Conservation (phyloP, 2,797 vertebrate genomes). For the Heterohyrax brucei region DNA sequence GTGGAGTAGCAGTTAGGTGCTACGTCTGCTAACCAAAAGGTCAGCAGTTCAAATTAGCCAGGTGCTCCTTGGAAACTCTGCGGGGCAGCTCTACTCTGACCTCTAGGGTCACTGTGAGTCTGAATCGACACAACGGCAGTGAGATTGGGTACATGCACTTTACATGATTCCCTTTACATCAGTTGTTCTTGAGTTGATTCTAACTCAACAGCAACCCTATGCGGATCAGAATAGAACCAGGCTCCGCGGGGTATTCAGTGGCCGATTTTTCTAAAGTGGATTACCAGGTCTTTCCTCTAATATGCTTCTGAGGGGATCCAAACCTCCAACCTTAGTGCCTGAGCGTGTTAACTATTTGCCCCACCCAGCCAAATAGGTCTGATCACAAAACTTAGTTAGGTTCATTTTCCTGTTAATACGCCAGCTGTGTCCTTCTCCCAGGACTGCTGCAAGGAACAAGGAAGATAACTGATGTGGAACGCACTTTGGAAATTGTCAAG, state of each 20-base stretch:
- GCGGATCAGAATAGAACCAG: neutral
- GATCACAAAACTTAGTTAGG: neutral
- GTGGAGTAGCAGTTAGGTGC: too few relatives aligned
- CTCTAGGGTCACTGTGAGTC: too few relatives aligned
- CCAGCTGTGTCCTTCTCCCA: neutral
- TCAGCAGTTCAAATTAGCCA: too few relatives aligned
- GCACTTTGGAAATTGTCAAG: conserved; percentile 53
- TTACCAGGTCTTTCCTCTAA: neutral
- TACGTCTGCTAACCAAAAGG: too few relatives aligned
- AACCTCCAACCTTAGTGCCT: neutral
- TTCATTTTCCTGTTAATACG: conserved; percentile 12
- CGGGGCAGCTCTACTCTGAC: too few relatives aligned
- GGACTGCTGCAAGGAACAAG: neutral
- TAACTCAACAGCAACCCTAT: neutral
- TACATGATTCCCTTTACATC: neutral
- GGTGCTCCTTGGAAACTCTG: too few relatives aligned
- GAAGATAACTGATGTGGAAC: conserved; percentile 17
- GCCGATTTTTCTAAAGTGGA: neutral
- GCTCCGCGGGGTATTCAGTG: neutral
- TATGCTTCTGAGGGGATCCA: neutral
- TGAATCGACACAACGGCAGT: too few relatives aligned
- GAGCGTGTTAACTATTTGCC: neutral
- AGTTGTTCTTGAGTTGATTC: neutral
- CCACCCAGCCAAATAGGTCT: neutral
- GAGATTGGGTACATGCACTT: neutral